A percentile compares a stretch with the other conserved stretches of the same genome.
These are phyloP conservation scores for Marronus borbonicus DNA, from an alignment of 2,888 invertebrate species.

Conservation along the genomic window DNA sequence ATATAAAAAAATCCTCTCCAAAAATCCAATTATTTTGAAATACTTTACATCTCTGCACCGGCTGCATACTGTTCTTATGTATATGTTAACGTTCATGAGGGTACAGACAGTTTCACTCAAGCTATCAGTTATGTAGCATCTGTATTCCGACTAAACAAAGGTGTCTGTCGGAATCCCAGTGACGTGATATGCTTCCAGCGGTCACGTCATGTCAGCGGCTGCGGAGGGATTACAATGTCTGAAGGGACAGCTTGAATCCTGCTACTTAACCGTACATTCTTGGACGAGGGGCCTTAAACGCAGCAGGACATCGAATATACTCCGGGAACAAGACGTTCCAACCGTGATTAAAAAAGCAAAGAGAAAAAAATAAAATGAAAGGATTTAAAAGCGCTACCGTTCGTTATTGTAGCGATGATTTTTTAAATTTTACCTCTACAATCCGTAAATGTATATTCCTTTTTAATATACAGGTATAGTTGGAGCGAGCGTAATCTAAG, in stretches of 20 bases:
- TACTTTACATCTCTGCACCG: background rate
- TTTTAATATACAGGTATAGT: too few species aligned
- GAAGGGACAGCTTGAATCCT: slow-evolving; percentile 61
- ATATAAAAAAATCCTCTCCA: background rate
- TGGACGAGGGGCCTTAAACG: slow-evolving; percentile 20
- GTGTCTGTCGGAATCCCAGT: slow-evolving; percentile 65
- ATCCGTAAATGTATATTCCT: background rate
- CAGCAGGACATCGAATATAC: slow-evolving; percentile 44
- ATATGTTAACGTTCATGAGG: slow-evolving; percentile 50
- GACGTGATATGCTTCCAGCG: slow-evolving; percentile 66
- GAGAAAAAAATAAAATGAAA: slow-evolving; percentile 12
- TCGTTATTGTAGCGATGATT: background rate
- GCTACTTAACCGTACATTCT: slow-evolving; percentile 59
- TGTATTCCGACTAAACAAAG: slow-evolving; percentile 62
- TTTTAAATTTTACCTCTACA: background rate
- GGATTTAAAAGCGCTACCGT: slow-evolving; percentile 38
- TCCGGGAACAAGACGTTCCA: slow-evolving; percentile 46
- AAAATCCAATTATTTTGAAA: background rate
- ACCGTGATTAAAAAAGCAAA: slow-evolving; percentile 44
- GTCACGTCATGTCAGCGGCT: slow-evolving; percentile 65
- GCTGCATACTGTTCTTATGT: slow-evolving; percentile 10
- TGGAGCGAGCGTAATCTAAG: background rate
- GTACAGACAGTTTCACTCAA: slow-evolving; percentile 52
- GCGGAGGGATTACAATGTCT: slow-evolving; percentile 66
- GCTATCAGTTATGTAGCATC: slow-evolving; percentile 55